Base-by-base conservation (phyloP, 2,888 invertebrate species). In the Sphaerolaimus hirsutus region DNA sequence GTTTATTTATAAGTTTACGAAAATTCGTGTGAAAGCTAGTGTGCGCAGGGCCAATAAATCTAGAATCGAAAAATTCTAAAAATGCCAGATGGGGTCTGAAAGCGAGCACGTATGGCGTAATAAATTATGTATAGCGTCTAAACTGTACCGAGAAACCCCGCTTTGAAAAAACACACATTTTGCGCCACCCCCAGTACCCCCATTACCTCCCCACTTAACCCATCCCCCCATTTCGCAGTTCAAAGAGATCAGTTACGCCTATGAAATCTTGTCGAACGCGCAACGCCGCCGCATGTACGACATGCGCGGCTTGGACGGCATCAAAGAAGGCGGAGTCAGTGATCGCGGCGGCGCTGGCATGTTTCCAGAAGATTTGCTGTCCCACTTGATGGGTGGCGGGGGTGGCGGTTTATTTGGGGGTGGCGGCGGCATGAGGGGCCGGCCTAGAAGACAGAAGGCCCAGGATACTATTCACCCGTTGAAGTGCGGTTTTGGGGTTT, bases 211-310 rank as follows among this genome's bases (percentile, higher is more conserved):
- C n/a, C n/a, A n/a, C n/a, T n/a, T n/a, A n/a, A n/a, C n/a, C n/a
- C n/a, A n/a, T n/a, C n/a, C n/a, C n/a, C n/a, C n/a, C n/a, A n/a
- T 43, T 26, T 59, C 59, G 44, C 54, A 69, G 71, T 86, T 87
- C 63, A 86, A 87, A 66, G 87, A 89, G 71, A 87, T 89, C 56
- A 82, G 83, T 49, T 86, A 80, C 68, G 87, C 87, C 0, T 84
- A 87, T 65, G 87, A 89, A 70, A 77, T 86, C 42, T 71, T 89
- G 45, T 83, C 84, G 14, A 81, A 86, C 69, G 73, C 80, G 2
- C 79, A 81, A 57, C 86, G 86, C 66, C 72, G 80, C 47, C 75
- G 78, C 58, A 70, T 76, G 37, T 89, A 89, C 64, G 86, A 89
- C 65, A 75, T 76, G 58, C 76, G 75, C 68, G 89, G 87, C 4